Conservation (phyloP, 2,113 vertebrate genomes). For the Hippocampus mohnikei region DNA sequence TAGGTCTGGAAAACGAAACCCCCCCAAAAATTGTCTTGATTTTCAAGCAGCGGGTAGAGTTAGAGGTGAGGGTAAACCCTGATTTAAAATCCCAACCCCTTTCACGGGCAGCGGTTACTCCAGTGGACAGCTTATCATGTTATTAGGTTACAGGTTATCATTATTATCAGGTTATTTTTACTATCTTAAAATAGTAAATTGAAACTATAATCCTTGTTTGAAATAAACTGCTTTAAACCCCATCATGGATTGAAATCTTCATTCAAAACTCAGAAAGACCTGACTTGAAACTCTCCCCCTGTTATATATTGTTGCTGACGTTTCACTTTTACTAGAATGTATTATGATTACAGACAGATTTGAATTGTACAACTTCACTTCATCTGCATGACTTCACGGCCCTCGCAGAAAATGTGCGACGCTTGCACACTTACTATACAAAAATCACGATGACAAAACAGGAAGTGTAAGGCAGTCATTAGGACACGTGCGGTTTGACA, state of each 20-base stretch:
- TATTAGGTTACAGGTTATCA: too few species aligned
- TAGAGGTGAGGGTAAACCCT: not conserved
- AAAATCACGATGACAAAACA: conserved; percentile 17
- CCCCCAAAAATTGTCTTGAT: not conserved
- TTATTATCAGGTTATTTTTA: too few species aligned
- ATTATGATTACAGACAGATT: not conserved
- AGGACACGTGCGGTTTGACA: not conserved
- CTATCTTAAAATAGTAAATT: too few species aligned
- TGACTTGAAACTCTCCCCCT: not conserved
- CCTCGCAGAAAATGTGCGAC: not conserved
- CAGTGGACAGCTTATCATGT: too few species aligned
- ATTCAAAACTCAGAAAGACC: too few species aligned
- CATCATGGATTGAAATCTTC: not conserved
- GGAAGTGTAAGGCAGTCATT: conserved; percentile 29
- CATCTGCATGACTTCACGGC: not conserved
- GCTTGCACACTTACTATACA: not conserved
- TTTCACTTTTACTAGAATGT: not conserved
- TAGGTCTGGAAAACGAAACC: not conserved
- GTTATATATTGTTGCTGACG: not conserved
- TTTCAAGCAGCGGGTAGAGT: not conserved
- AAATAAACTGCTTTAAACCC: not conserved
- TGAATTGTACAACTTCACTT: not conserved
- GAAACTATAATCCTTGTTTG: not conserved
- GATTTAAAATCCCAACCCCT: not conserved
- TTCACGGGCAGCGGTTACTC: too few species aligned